Evolutionary conservation across 2,888 invertebrate species (phyloP).

Genomic region (Cybosia mesomella): DNA sequence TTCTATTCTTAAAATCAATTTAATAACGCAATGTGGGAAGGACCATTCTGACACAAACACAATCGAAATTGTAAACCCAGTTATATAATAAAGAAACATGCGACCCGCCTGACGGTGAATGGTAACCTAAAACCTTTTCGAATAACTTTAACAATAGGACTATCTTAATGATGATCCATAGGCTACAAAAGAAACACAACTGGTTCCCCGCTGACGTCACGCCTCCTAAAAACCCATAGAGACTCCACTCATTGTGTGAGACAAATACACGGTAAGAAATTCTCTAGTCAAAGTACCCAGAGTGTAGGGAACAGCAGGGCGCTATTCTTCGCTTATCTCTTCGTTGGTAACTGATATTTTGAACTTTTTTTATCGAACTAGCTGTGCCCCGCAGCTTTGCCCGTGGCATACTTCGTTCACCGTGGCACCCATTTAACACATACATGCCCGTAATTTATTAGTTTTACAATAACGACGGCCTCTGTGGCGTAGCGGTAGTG

Average conservation of each 20-base stretch:
- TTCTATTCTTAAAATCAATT: not conserved
- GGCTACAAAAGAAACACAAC: not conserved
- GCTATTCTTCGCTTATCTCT: not conserved
- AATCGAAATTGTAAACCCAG: not conserved
- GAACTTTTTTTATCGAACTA: not conserved
- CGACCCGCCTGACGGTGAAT: slow-evolving; percentile 1
- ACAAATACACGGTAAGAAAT: not conserved
- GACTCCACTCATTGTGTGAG: not conserved
- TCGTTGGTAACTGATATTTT: not conserved
- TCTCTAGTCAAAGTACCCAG: not conserved
- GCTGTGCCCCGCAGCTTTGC: too few species aligned
- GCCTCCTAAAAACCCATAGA: not conserved
- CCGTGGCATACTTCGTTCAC: too few species aligned
- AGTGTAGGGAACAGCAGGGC: not conserved
- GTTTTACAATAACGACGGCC: too few species aligned
- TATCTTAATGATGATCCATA: not conserved
- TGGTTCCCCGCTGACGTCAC: not conserved
- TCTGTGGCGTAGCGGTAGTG: too few species aligned
- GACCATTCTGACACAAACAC: not conserved
- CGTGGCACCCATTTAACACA: too few species aligned
- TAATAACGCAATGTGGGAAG: not conserved
- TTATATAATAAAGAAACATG: not conserved
- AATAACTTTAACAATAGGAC: slow-evolving; percentile 1
- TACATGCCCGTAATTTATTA: too few species aligned
- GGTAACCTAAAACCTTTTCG: not conserved